Evolutionary conservation across 2,888 invertebrate genomes (phyloP).

Genomic region (Formica aserva): DNA sequence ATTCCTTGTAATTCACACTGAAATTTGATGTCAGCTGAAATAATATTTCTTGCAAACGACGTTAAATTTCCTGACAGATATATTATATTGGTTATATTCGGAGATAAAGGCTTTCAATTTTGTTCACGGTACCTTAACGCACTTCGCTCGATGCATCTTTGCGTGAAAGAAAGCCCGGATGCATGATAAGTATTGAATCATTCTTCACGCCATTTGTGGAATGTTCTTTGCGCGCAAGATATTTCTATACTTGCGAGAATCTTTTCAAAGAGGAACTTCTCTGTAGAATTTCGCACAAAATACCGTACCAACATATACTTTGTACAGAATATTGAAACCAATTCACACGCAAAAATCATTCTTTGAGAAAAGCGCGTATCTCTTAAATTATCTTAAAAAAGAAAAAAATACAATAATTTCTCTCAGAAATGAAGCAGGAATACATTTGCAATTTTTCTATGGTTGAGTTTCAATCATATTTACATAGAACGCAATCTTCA

Average conservation of each 20-base stretch:
- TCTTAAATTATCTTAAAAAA: neutral
- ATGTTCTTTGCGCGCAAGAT: neutral
- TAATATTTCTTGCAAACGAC: neutral
- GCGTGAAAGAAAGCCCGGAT: neutral
- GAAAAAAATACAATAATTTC: neutral
- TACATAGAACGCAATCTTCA: neutral
- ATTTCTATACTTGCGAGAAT: neutral
- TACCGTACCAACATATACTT: neutral
- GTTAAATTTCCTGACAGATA: slow-evolving; percentile 2
- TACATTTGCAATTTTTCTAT: neutral
- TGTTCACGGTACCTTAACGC: slow-evolving; percentile 2
- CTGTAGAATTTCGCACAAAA: slow-evolving; percentile 1
- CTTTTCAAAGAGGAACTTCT: neutral
- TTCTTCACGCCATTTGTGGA: slow-evolving; percentile 3
- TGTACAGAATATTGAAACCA: neutral
- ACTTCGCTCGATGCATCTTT: neutral
- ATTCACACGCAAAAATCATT: neutral
- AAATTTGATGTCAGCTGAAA: neutral
- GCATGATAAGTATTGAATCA: neutral
- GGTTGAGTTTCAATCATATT: neutral
- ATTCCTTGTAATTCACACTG: neutral
- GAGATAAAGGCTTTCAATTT: neutral
- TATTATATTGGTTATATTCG: neutral
- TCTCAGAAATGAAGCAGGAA: neutral
- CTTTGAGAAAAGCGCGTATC: neutral